These are phyloP conservation scores for Tillus elongatus DNA, from an alignment of 2,888 invertebrate genomes.

Conservation along the genomic window DNA sequence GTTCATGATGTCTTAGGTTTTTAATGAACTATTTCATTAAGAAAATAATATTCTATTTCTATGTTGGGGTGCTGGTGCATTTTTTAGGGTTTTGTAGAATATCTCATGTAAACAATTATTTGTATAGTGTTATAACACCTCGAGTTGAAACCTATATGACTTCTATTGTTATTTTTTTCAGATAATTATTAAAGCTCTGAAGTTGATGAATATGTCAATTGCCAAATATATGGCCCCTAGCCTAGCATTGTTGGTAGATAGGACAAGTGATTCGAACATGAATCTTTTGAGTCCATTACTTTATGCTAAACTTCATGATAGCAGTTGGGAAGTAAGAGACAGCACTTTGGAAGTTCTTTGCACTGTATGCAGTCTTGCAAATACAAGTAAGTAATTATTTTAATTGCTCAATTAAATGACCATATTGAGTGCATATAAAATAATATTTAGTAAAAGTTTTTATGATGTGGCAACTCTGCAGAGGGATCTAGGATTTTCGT, in stretches of 20 bases:
- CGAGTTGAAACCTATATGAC: conserved; percentile 6
- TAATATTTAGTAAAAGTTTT: too few species aligned
- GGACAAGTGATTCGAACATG: conserved; percentile 52
- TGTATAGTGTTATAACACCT: too few species aligned
- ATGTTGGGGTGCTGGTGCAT: too few species aligned
- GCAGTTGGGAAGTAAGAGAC: conserved; percentile 71
- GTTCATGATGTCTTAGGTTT: too few species aligned
- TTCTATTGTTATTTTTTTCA: conserved; percentile 41
- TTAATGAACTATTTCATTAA: too few species aligned
- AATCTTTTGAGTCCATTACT: conserved; percentile 59
- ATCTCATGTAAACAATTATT: too few species aligned
- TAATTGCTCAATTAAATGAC: too few species aligned
- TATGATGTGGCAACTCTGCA: too few species aligned
- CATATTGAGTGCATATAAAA: too few species aligned
- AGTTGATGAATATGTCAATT: conserved; percentile 59
- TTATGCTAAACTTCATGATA: conserved; percentile 59
- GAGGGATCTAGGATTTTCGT: too few species aligned
- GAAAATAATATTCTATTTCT: too few species aligned
- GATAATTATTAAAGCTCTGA: conserved; percentile 56
- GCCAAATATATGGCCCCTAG: conserved; percentile 70
- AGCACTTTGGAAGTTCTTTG: conserved; percentile 64
- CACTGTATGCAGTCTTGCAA: conserved; percentile 60
- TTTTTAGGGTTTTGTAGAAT: too few species aligned
- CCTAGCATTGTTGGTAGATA: conserved; percentile 62
- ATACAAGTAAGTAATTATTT: conserved; percentile 65